phyloP scores from a whole-genome alignment of 2,797 vertebrate species.

The Cephalopachus bancanus region DNA sequence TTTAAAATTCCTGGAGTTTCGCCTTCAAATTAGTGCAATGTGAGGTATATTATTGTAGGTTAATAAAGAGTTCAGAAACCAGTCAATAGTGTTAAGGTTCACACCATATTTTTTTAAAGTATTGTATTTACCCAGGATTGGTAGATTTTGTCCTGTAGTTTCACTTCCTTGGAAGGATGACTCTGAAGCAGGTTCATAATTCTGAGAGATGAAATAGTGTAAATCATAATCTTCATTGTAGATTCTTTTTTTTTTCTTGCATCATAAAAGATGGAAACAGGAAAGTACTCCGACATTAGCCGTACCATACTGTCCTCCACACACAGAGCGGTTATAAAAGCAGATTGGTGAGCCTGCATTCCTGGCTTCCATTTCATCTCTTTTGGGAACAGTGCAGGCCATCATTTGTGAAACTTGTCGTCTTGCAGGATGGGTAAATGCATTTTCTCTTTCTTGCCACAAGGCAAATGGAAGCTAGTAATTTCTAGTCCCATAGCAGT shows the following conservation, averaged over 20 bases:
- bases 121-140: neutral
- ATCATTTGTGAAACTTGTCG: constrained; percentile 75
- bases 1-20: neutral
- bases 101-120: neutral
- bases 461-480: constrained; percentile 79
- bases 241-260: constrained; percentile 48
- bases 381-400: constrained; percentile 70
- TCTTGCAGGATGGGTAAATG: constrained; percentile 76
- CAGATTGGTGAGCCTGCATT: constrained; percentile 46
- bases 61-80: neutral
- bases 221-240: neutral
- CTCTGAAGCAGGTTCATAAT: neutral
- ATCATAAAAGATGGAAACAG: constrained; percentile 59
- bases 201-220: neutral
- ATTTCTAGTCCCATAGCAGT: constrained; percentile 75
- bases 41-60: neutral
- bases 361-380: constrained; percentile 77
- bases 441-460: constrained; percentile 77
- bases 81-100: constrained; percentile 29
- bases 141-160: constrained; percentile 3
- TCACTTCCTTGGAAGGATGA: neutral
- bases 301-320: neutral
- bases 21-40: neutral
- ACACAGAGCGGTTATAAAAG: constrained; percentile 9
- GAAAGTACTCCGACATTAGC: constrained; percentile 40